phyloP scores from a whole-genome alignment of 2,113 vertebrate genomes.

The Meriones unguiculatus region DNA sequence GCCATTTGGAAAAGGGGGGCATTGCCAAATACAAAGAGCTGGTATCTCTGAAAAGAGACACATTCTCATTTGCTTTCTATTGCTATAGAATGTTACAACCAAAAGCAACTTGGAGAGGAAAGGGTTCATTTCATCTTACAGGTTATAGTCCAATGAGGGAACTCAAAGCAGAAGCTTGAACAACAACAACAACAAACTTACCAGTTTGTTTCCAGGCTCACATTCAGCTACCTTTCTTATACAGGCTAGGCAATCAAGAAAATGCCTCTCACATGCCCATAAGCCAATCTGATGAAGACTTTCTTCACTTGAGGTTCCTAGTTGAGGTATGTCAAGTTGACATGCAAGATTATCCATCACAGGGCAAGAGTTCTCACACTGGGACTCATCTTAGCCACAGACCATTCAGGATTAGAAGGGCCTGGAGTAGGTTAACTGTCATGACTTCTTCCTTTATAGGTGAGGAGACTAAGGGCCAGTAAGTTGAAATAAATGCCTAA shows the following conservation, averaged over 20 bases:
- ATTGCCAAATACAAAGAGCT: too few species aligned
- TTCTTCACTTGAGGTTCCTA: neutral
- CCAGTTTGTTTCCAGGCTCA: neutral
- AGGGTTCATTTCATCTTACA: neutral
- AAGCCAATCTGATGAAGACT: neutral
- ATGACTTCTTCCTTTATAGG: fast-evolving
- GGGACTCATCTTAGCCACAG: fast-evolving
- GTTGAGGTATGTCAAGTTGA: neutral
- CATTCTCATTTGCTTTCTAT: neutral
- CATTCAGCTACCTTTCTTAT: neutral
- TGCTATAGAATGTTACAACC: neutral
- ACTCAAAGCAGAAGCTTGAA: neutral
- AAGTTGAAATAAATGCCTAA: too few species aligned
- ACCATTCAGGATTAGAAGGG: neutral
- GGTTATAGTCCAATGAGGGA: neutral
- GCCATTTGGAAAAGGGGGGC: neutral
- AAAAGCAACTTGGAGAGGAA: neutral
- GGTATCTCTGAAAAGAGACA: neutral
- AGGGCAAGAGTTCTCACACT: neutral
- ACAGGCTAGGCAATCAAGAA: neutral
- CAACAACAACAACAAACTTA: neutral
- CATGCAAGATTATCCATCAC: neutral
- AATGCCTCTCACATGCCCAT: neutral
- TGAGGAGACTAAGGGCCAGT: fast-evolving
- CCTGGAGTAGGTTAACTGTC: neutral